A percentile compares a stretch with the other conserved stretches of the same genome.
Evolutionary conservation across 1,140 invertebrate species (phyloP).

Genomic region (Reticulitermes speratus): DNA sequence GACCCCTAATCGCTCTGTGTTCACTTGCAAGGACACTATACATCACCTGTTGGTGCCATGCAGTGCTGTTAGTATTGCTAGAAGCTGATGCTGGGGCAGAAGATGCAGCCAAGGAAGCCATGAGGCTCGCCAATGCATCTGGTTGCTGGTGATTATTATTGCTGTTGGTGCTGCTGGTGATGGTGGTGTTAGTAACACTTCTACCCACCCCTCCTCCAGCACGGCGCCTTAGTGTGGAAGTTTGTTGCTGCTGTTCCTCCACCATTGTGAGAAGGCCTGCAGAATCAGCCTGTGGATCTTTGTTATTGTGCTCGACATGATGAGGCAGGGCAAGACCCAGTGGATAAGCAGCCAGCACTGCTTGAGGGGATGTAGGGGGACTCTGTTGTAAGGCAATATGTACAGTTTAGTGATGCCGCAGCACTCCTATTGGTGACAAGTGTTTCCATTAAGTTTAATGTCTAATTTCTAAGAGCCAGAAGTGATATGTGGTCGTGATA

Average conservation of each 20-base stretch:
- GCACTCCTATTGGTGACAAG: not conserved
- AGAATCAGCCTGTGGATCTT: constrained; percentile 36
- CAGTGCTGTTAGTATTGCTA: constrained; percentile 26
- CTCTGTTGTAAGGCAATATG: constrained; percentile 41
- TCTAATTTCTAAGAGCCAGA: too few species aligned
- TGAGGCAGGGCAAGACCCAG: constrained; percentile 40
- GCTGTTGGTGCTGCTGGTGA: constrained; percentile 31
- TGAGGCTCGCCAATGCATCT: constrained; percentile 48
- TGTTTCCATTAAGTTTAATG: not conserved
- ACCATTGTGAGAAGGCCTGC: constrained; percentile 37
- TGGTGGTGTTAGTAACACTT: constrained; percentile 42
- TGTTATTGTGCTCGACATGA: not conserved
- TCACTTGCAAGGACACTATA: not conserved
- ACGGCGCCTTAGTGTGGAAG: constrained; percentile 48
- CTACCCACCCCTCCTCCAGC: constrained; percentile 44
- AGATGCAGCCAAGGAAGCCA: constrained; percentile 49
- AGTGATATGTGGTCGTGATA: too few species aligned
- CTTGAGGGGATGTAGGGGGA: constrained; percentile 46
- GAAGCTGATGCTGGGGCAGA: constrained; percentile 39
- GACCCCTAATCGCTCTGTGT: not conserved
- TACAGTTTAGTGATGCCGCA: not conserved
- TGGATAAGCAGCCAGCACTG: constrained; percentile 38
- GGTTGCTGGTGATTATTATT: constrained; percentile 18
- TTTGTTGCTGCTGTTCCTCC: constrained; percentile 32
- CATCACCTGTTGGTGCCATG: constrained; percentile 32